Percentiles rank a stretch among this genome's conserved stretches.
phyloP scores from a whole-genome alignment of 1,140 invertebrate species.

The Paraescarpia echinospica region DNA sequence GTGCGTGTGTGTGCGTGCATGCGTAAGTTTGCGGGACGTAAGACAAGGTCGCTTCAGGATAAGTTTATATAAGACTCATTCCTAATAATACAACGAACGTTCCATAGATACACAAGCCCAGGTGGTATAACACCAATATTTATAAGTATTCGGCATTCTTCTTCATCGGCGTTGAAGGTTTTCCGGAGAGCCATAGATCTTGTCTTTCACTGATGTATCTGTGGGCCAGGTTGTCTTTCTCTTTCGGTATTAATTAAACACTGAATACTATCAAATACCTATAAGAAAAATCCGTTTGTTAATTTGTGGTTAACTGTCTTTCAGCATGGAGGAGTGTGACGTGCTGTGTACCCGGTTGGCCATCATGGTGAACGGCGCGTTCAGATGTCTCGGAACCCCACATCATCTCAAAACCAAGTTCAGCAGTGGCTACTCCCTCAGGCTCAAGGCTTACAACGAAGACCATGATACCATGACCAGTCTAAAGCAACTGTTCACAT shows the following conservation, averaged over 20 bases:
- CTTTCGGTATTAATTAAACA: too few species aligned
- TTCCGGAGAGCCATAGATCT: too few species aligned
- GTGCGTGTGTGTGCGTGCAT: background rate
- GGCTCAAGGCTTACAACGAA: slow-evolving; percentile 42
- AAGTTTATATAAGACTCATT: background rate
- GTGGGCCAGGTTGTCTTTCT: too few species aligned
- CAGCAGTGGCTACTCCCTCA: slow-evolving; percentile 56
- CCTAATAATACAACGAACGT: too few species aligned
- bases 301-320: slow-evolving; percentile 6
- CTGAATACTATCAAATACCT: too few species aligned
- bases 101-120: too few species aligned
- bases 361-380: slow-evolving; percentile 63
- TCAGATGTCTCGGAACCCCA: slow-evolving; percentile 57
- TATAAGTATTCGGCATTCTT: too few species aligned
- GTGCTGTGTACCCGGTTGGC: slow-evolving; percentile 60
- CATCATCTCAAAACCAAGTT: slow-evolving; percentile 60
- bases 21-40: background rate
- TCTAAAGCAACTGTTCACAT: slow-evolving; percentile 41
- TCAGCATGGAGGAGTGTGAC: slow-evolving; percentile 64
- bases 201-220: too few species aligned
- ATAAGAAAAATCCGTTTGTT: too few species aligned
- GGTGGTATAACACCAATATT: too few species aligned
- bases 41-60: too few species aligned
- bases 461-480: background rate
- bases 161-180: too few species aligned